phyloP scores from a whole-genome alignment of 2,113 vertebrate species.

The Nanger granti region DNA sequence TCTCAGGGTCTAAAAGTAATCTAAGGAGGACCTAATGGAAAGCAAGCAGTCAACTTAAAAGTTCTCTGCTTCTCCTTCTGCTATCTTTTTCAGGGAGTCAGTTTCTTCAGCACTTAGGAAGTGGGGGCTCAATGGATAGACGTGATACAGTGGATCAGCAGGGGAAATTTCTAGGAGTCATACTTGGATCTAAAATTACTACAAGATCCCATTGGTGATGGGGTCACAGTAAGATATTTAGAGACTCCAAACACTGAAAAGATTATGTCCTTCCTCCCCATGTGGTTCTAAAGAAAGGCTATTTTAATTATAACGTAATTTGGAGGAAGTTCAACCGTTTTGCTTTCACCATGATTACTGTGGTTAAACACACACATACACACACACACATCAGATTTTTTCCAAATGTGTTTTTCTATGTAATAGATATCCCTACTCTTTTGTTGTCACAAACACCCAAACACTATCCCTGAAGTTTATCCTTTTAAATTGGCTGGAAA shows the following conservation, averaged over 20 bases:
- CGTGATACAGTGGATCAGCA: not conserved
- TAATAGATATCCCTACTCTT: not conserved
- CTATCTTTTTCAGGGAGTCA: not conserved
- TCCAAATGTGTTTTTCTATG: not conserved
- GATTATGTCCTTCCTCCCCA: not conserved
- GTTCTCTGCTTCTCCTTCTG: not conserved
- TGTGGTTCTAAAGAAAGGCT: slow-evolving; percentile 28
- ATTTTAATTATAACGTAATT: slow-evolving; percentile 9
- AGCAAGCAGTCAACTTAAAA: not conserved
- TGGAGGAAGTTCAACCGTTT: not conserved
- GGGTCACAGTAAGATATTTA: not conserved
- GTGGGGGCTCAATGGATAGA: not conserved
- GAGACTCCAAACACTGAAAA: not conserved
- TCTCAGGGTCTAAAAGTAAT: not conserved
- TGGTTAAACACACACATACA: not conserved
- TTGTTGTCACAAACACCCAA: not conserved
- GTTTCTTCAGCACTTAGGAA: not conserved
- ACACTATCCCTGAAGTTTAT: not conserved
- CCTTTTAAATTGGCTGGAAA: not conserved
- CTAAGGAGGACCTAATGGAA: not conserved
- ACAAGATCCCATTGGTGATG: not conserved
- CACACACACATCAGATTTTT: not conserved
- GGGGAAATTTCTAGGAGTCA: not conserved
- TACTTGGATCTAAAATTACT: not conserved
- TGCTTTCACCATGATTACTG: not conserved